phyloP scores from a whole-genome alignment of 2,888 invertebrate species.

The Amiota minor region DNA sequence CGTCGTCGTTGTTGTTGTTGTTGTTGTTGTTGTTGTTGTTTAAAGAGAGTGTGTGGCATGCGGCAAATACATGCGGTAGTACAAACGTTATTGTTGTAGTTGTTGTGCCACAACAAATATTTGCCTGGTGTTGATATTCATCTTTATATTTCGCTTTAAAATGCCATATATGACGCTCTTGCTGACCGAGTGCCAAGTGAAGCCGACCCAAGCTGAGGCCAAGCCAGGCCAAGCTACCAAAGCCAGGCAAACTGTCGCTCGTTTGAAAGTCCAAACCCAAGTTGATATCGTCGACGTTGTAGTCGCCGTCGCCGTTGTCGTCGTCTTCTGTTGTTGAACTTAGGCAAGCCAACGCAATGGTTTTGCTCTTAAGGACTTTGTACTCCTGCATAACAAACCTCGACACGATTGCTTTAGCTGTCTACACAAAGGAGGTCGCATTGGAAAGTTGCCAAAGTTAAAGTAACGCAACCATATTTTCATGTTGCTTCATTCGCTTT shows the following conservation, averaged over 20 bases:
- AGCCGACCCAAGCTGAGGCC: background rate
- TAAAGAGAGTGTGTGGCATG: slow-evolving; percentile 21
- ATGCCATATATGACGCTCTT: slow-evolving; percentile 26
- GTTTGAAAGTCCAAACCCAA: no score
- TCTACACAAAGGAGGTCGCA: slow-evolving; percentile 24
- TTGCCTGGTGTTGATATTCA: slow-evolving; percentile 38
- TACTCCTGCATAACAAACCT: slow-evolving; percentile 13
- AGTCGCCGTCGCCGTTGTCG: background rate
- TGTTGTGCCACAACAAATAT: slow-evolving; percentile 18
- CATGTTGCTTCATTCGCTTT: no score
- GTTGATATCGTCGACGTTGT: background rate
- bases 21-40: no score
- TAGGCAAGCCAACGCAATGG: slow-evolving; percentile 1
- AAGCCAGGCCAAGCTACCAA: background rate
- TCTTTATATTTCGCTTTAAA: slow-evolving; percentile 30
- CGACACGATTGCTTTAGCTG: background rate
- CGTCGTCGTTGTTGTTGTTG: no score
- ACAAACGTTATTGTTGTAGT: slow-evolving; percentile 12
- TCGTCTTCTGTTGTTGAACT: slow-evolving; percentile 7
- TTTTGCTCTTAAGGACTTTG: slow-evolving; percentile 24
- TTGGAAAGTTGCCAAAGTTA: slow-evolving; percentile 23
- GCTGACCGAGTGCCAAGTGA: slow-evolving; percentile 24
- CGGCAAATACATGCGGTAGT: slow-evolving; percentile 14
- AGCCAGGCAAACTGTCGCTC: background rate
- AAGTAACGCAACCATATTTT: background rate